Conservation (phyloP, 2,113 vertebrate species). For the Dicerorhinus sumatrensis region DNA sequence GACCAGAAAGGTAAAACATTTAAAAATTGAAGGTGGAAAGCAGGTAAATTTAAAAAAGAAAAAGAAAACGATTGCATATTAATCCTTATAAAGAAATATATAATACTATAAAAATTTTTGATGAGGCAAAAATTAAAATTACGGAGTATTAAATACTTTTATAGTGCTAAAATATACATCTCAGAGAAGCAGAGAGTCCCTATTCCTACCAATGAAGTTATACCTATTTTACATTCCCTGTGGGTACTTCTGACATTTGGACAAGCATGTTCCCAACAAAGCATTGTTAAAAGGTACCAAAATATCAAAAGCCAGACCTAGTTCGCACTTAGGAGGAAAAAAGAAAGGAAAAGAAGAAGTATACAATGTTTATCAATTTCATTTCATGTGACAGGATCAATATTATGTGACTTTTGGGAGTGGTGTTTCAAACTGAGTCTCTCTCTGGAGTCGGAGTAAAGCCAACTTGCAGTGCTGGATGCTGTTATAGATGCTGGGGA, state of each 20-base stretch:
- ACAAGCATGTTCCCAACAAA: not conserved
- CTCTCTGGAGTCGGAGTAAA: not conserved
- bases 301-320: not conserved
- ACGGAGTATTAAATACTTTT: not conserved
- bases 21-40: not conserved
- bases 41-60: not conserved
- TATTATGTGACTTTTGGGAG: not conserved
- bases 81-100: not conserved
- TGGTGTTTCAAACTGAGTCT: not conserved
- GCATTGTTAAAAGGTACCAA: not conserved
- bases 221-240: not conserved
- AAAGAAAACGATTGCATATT: not conserved
- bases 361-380: not conserved
- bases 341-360: not conserved
- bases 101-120: not conserved
- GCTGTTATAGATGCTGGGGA: not conserved
- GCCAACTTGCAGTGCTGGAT: not conserved
- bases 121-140: not conserved
- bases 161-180: not conserved
- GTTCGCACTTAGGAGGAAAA: not conserved
- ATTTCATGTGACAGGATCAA: not conserved
- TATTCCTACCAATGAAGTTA: not conserved
- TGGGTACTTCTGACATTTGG: not conserved
- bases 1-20: not conserved
- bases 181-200: not conserved